Conservation (phyloP, 1,140 invertebrate genomes). For the Drosophila navojoa region DNA sequence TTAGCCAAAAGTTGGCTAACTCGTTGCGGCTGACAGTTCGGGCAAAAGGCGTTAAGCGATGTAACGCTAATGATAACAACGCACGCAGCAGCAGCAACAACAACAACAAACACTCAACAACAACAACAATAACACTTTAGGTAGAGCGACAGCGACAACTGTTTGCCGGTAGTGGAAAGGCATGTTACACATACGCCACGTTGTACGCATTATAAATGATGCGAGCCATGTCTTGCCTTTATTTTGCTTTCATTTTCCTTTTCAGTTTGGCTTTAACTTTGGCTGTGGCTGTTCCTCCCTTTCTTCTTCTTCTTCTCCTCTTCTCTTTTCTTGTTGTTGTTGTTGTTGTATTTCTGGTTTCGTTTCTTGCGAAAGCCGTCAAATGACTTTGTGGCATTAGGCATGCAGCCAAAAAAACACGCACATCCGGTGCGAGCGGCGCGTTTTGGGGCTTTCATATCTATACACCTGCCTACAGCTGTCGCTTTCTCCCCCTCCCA, state of each 20-base stretch:
- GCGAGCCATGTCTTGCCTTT: constrained; percentile 14
- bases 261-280: constrained; percentile 39
- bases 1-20: constrained; percentile 18
- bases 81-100: constrained; percentile 47
- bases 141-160: constrained; percentile 44
- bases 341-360: constrained; percentile 17
- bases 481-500: not conserved
- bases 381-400: constrained; percentile 78
- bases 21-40: constrained; percentile 3
- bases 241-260: constrained; percentile 36
- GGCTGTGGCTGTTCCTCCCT: constrained; percentile 2
- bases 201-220: constrained; percentile 76
- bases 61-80: constrained; percentile 62
- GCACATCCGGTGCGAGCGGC: constrained; percentile 61
- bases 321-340: constrained; percentile 16
- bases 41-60: constrained; percentile 66
- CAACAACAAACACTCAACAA: constrained; percentile 1
- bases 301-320: constrained; percentile 11
- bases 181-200: constrained; percentile 73
- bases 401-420: constrained; percentile 57
- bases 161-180: constrained; percentile 43
- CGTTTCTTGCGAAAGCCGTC: constrained; percentile 59
- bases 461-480: constrained; percentile 33
- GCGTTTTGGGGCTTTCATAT: constrained; percentile 37
- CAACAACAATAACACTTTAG: constrained; percentile 34